Evolutionary conservation across 2,797 vertebrate species (phyloP).

Genomic region (Pseudopleuronectes americanus): DNA sequence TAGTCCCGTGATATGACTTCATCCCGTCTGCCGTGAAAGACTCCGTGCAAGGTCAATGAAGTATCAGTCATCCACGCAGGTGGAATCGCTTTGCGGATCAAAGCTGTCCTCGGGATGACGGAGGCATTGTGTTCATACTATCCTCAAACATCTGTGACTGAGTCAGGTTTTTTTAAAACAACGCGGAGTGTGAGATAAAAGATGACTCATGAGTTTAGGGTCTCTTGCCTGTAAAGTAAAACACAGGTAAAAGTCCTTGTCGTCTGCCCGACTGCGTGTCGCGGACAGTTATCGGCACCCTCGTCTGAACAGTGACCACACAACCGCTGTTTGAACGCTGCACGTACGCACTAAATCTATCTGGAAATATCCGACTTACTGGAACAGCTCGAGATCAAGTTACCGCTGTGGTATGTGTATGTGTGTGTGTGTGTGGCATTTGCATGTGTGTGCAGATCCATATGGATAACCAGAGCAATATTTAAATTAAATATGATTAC

Average conservation of each 20-base stretch:
- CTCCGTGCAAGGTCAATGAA: constrained; percentile 38
- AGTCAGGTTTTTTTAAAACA: constrained; percentile 43
- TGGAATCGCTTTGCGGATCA: constrained; percentile 55
- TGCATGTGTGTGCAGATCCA: constrained; percentile 1
- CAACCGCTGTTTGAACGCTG: constrained; percentile 32
- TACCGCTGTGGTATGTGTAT: constrained; percentile 51
- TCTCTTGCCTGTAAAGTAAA: background rate
- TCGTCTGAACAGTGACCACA: constrained; percentile 47
- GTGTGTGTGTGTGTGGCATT: constrained; percentile 7
- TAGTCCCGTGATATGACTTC: constrained; percentile 50
- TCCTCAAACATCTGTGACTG: constrained; percentile 53
- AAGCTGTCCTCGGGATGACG: constrained; percentile 45
- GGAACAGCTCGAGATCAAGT: constrained; percentile 72
- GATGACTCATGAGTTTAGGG: background rate
- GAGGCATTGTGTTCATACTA: constrained; percentile 30
- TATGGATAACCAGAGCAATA: background rate
- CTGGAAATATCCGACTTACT: constrained; percentile 74
- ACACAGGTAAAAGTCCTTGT: constrained; percentile 21
- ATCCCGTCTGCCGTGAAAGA: constrained; percentile 35
- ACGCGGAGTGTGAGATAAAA: background rate
- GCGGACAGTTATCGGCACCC: background rate
- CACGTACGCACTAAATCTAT: constrained; percentile 48
- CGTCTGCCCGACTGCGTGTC: constrained; percentile 1
- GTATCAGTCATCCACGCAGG: constrained; percentile 29
- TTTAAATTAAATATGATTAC: constrained; percentile 16